Percentiles rank a stretch among this genome's conserved stretches.
Evolutionary conservation across 37 sponge, comb jelly and placozoan genomes (phyloP).

Genomic region (Spongia lamella): DNA sequence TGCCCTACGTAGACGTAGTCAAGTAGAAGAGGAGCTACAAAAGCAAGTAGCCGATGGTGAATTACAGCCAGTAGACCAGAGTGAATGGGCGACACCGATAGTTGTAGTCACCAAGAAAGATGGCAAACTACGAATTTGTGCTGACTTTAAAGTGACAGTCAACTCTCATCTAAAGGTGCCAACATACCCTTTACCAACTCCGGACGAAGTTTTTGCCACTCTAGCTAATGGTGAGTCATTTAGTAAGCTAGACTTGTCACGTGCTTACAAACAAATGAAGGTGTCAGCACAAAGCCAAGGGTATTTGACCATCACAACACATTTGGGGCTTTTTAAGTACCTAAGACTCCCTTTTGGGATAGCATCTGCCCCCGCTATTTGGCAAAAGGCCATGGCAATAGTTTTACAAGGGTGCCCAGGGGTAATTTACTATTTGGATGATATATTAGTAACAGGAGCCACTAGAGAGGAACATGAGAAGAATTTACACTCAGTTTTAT

Average conservation of each 20-base stretch:
- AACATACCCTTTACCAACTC: conserved; percentile 1
- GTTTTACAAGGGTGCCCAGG: conserved; percentile 10
- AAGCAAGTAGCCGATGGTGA: neutral
- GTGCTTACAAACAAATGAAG: conserved; percentile 27
- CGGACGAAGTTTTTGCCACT: conserved; percentile 10
- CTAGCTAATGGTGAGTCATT: conserved; percentile 22
- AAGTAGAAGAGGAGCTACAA: neutral
- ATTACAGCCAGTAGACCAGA: neutral
- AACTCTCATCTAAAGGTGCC: neutral
- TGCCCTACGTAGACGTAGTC: neutral
- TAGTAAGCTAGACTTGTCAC: conserved; percentile 6
- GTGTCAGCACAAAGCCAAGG: neutral
- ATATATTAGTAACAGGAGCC: neutral
- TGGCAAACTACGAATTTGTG: conserved; percentile 20
- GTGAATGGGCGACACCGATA: conserved; percentile 17
- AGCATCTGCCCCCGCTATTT: conserved; percentile 26
- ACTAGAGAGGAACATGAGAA: neutral
- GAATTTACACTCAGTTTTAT: neutral
- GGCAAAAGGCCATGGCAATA: conserved; percentile 28
- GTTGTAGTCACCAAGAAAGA: conserved; percentile 1
- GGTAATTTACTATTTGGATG: conserved; percentile 5
- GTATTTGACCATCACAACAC: conserved; percentile 6
- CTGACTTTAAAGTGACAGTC: conserved; percentile 19
- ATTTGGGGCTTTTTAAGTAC: conserved; percentile 10
- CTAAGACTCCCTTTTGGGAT: conserved; percentile 10